Conservation (phyloP, 2,113 vertebrate genomes). For the Alosa alosa region DNA sequence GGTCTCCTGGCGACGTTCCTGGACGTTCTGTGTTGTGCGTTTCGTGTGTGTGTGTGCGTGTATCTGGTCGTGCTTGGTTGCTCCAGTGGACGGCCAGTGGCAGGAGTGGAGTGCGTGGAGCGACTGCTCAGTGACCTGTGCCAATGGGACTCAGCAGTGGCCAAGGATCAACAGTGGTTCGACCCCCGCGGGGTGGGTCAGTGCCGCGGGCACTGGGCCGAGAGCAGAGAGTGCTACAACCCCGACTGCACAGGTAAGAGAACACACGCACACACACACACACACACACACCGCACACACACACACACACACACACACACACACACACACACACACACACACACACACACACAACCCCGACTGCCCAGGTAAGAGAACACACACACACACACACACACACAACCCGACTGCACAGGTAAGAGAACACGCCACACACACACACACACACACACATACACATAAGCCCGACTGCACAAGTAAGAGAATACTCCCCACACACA, state of each 20-base stretch:
- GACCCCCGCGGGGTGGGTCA: too few species aligned
- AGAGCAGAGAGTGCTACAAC: conserved; percentile 91
- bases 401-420: background rate
- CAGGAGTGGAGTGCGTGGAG: conserved; percentile 98
- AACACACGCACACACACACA: background rate
- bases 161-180: too few species aligned
- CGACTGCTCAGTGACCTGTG: conserved; percentile 96
- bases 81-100: conserved; percentile 96
- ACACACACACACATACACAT: background rate
- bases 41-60: background rate
- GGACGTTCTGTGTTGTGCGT: background rate
- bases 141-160: conserved; percentile 98
- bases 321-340: background rate
- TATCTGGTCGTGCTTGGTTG: conserved; percentile 56
- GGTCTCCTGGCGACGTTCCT: background rate
- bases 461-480: background rate
- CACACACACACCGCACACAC: too few species aligned
- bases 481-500: background rate
- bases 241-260: background rate
- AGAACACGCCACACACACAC: background rate
- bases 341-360: background rate
- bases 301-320: background rate
- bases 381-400: background rate
- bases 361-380: background rate
- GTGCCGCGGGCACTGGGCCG: conserved; percentile 94